phyloP scores from a whole-genome alignment of 2,888 invertebrate species.

The Hydrotaea diabolus region DNA sequence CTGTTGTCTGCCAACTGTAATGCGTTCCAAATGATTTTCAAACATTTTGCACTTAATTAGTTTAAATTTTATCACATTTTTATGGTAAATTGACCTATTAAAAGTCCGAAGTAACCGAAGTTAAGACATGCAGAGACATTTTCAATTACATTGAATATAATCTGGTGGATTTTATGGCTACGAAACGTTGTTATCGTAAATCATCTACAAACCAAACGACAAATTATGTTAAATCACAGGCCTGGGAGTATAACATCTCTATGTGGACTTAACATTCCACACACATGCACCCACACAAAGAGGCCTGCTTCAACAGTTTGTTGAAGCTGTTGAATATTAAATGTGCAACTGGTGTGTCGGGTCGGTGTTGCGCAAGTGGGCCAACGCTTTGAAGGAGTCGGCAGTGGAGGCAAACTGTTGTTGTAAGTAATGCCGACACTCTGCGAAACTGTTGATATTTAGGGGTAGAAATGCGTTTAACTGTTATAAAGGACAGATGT shows the following conservation, averaged over 20 bases:
- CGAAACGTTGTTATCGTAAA: constrained; percentile 53
- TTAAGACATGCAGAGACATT: constrained; percentile 38
- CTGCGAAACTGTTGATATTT: neutral
- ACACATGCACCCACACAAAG: no score
- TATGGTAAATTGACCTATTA: constrained; percentile 60
- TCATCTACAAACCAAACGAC: constrained; percentile 44
- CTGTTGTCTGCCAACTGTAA: neutral
- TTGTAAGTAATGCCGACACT: neutral
- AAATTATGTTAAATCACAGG: constrained; percentile 50
- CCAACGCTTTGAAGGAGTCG: neutral
- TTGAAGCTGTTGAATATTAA: constrained; percentile 70
- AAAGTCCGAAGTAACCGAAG: constrained; percentile 33
- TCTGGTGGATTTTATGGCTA: constrained; percentile 58
- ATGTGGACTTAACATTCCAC: neutral
- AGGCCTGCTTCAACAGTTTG: neutral
- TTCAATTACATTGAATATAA: constrained; percentile 62
- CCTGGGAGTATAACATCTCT: constrained; percentile 13
- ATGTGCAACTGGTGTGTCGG: constrained; percentile 70
- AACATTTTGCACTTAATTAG: constrained; percentile 63
- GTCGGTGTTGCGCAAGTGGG: neutral
- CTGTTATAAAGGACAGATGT: constrained; percentile 62
- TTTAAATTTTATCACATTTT: constrained; percentile 63
- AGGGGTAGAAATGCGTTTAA: neutral
- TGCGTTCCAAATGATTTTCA: constrained; percentile 34
- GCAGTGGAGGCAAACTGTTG: neutral